phyloP scores from a whole-genome alignment of 2,888 invertebrate species.

The Calameuta pallipes region DNA sequence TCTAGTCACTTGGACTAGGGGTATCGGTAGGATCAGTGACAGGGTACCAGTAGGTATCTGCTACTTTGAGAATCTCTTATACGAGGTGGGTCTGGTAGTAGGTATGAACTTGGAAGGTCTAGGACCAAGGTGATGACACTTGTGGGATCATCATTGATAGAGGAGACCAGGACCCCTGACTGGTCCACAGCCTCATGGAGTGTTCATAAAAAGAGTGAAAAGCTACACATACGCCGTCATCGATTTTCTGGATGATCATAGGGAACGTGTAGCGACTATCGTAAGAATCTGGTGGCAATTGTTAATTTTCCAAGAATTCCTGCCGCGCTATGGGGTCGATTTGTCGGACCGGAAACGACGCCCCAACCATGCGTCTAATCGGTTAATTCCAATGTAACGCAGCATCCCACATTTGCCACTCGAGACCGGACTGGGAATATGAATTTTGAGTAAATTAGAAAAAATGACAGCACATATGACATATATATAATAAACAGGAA shows the following conservation, averaged over 20 bases:
- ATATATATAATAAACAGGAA: too few relatives aligned
- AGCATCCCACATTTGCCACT: neutral
- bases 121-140: neutral
- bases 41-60: neutral
- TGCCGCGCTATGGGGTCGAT: neutral
- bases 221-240: accelerated
- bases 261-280: too few relatives aligned
- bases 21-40: too few relatives aligned
- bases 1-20: neutral
- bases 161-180: neutral
- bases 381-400: neutral
- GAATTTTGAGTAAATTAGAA: neutral
- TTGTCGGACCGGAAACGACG: neutral
- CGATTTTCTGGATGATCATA: too few relatives aligned
- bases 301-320: neutral
- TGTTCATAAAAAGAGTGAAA: neutral
- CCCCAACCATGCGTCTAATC: neutral
- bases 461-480: too few relatives aligned
- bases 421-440: too few relatives aligned
- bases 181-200: neutral
- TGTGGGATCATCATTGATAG: neutral
- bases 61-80: neutral
- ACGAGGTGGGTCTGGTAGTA: neutral
- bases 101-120: neutral
- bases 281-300: too few relatives aligned